Evolutionary conservation across 2,113 vertebrate genomes (phyloP), one percentile per base, ranked within the genome.

Genomic region (Ciconia stormi): DNA sequence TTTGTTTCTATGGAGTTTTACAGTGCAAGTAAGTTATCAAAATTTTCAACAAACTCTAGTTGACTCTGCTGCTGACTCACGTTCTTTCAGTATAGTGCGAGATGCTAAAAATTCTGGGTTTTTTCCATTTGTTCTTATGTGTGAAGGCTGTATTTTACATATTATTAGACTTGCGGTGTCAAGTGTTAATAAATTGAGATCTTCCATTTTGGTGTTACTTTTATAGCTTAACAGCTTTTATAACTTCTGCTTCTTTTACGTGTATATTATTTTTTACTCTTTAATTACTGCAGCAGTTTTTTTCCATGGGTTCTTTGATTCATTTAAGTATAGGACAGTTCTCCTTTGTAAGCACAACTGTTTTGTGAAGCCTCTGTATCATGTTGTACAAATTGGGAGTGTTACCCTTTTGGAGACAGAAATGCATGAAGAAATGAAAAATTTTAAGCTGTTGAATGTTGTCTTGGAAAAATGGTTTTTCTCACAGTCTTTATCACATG

Each of bases 1-100:
- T 84, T 89, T 89, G 32, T 58, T 94, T 81, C 80, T 74, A 22
- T 87, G 42, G 42, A 92, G 55, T 47, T 94, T 79, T 74, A 71
- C 34, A 74, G 25, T 30, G 14, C 0, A 0, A 96, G 17, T 53
- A 55, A 90, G 49, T 86, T 83, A 92, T 26, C 71, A 82, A 66
- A 59, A 70, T 59, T 82, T 87, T 96, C 79, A 67, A 20, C 32
- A 55, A 81, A 66, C 27, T 62, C 14, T 21, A 70, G 17, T 27
- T 67, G 55, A 38, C 29, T 53, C 34, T 89, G 42, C 46, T 83
- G 59, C 77, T 63, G 89, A 47, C 30, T 86, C 42, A 21, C 13
- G n/a, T n/a, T n/a, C n/a, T n/a, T 90, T 82, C 52, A 59, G 21
- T 40, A 1, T 15, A 76, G 15, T n/a, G 58, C 2, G 2, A 46